These are phyloP conservation scores for Meleagris gallopavo DNA, from an alignment of 2,113 vertebrate genomes.

Conservation along the genomic window DNA sequence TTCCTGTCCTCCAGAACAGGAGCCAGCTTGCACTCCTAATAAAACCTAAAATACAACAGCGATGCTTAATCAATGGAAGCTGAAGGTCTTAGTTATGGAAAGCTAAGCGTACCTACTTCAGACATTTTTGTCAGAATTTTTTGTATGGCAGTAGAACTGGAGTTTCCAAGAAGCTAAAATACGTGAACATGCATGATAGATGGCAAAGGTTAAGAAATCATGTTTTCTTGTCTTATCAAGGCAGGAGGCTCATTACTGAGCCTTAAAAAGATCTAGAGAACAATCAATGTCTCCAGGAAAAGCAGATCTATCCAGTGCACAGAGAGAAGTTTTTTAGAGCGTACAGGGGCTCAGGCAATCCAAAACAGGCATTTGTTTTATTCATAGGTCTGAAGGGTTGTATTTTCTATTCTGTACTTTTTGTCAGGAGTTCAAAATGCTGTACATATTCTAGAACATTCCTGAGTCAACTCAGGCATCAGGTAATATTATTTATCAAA, in stretches of 20 bases:
- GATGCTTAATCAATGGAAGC: neutral
- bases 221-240: fast-evolving
- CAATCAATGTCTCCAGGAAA: neutral
- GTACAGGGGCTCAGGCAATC: neutral
- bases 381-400: neutral
- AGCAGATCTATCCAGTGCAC: neutral
- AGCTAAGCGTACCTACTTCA: neutral
- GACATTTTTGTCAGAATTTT: neutral
- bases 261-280: fast-evolving
- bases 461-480: neutral
- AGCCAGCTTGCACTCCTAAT: neutral
- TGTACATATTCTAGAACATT: neutral
- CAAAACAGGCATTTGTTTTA: neutral
- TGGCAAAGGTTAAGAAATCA: fast-evolving
- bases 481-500: neutral
- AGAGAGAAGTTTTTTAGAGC: neutral
- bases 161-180: neutral
- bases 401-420: neutral
- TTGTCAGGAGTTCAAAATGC: neutral
- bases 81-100: neutral
- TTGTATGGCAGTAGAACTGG: fast-evolving
- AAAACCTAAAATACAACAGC: neutral
- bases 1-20: neutral
- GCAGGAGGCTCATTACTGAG: neutral
- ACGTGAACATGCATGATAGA: fast-evolving